Base-by-base conservation (phyloP, 2,888 invertebrate genomes). In the Himalopsyche anomala region DNA sequence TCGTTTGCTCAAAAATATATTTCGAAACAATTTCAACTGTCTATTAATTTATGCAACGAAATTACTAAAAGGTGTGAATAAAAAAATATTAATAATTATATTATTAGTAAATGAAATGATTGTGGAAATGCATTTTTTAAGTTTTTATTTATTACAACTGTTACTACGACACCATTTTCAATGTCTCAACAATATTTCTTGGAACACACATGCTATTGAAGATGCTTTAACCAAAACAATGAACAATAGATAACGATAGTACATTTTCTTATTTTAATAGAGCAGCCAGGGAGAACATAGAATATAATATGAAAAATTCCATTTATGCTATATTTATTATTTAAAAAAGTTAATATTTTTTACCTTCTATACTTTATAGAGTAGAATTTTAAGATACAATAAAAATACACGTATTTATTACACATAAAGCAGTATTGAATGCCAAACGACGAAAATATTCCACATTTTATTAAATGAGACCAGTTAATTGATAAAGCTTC, bases 51-150 rank as follows among this genome's bases (percentile, higher is more conserved):
- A 62, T 9, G 19, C 28, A 62, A 62, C 28, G 62, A 15, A 62
- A 62, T n/a, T 62, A 62, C 19, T 19, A 62, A 62, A 62, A 62
- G 28, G 28, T 62, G 62, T 4, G 5, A 62, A 28, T 19, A 62
- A 62, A 62, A 19, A 19, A 19, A 62, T 62, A 8, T 62, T 62
- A 62, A 62, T 19, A 15, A 19, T 62, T n/a, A 62, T 19, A 62
- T 62, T 62, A 62, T 62, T 62, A 62, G 62, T 62, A 62, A 19
- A 19, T 62, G 62, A 62, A 62, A 62, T 62, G 62, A 62, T 19
- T 15, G 28, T 62, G 19, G 8, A 62, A 19, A 62, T 62, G 62
- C 62, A 62, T 62, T 62, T 62, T 62, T 62, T 5, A 19, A 5
- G 4, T 19, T 62, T 62, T 62, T 28, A 62, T 5, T 19, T 2